These are phyloP conservation scores for Furcifer pardalis DNA, from an alignment of 2,797 vertebrate genomes.

Conservation along the genomic window DNA sequence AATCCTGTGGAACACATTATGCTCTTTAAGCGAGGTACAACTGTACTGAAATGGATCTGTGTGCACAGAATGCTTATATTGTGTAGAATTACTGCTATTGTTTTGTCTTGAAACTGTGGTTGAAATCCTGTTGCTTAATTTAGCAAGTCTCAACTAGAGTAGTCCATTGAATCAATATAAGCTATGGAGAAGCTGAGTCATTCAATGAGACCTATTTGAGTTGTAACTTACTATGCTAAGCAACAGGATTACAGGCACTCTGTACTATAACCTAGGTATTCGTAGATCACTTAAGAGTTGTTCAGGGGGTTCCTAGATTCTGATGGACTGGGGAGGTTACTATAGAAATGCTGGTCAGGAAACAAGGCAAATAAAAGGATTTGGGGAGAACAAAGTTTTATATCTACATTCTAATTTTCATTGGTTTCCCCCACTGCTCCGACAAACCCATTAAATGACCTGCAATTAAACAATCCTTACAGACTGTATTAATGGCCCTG, in stretches of 20 bases:
- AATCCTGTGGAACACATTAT: too few relatives aligned
- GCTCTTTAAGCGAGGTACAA: too few relatives aligned
- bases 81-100: background rate
- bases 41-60: background rate
- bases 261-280: too few relatives aligned
- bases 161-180: too few relatives aligned
- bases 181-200: too few relatives aligned
- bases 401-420: background rate
- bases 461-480: conserved; percentile 11
- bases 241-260: too few relatives aligned
- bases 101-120: background rate
- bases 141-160: too few relatives aligned
- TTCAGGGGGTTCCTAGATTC: background rate
- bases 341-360: background rate
- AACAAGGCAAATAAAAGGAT: background rate
- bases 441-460: background rate
- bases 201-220: too few relatives aligned
- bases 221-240: too few relatives aligned
- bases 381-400: too few relatives aligned
- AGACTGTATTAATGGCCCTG: conserved; percentile 22
- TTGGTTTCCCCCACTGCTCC: background rate
- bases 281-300: background rate
- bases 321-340: background rate
- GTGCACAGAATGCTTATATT: background rate
- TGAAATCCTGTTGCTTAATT: too few relatives aligned